Conservation (phyloP, 2,113 vertebrate species). For the Cathartes aura region DNA sequence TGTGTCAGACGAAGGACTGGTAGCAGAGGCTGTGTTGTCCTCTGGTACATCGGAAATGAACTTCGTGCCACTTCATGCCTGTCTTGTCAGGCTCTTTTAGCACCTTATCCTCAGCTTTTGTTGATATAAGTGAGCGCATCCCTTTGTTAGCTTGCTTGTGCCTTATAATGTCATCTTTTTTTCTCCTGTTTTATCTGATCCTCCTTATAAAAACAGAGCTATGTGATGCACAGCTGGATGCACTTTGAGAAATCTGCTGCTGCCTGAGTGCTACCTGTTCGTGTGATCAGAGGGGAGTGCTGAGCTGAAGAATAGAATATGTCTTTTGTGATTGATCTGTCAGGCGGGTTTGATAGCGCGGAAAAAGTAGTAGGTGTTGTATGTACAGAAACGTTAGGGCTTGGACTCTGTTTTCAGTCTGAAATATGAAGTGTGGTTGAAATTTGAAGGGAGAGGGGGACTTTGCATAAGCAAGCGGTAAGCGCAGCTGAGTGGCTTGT, state of each 20-base stretch:
- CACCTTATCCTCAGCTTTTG: background rate
- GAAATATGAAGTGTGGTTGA: conserved; percentile 57
- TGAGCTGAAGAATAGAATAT: conserved; percentile 55
- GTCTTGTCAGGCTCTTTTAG: background rate
- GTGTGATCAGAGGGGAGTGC: background rate
- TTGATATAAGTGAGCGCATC: background rate
- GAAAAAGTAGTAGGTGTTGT: conserved; percentile 67
- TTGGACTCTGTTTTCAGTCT: conserved; percentile 57
- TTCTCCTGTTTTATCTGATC: conserved; percentile 14
- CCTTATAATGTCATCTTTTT: background rate
- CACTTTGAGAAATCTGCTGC: conserved; percentile 26
- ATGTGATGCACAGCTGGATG: conserved; percentile 14
- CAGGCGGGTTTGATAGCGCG: conserved; percentile 32
- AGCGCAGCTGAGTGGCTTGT: background rate
- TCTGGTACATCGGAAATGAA: background rate
- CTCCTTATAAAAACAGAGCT: conserved; percentile 6
- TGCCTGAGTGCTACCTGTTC: conserved; percentile 40
- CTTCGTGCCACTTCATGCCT: background rate
- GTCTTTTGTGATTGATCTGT: conserved; percentile 66
- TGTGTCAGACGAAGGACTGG: background rate
- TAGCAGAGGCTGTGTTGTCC: background rate
- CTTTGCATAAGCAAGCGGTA: conserved; percentile 43
- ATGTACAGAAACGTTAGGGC: conserved; percentile 17
- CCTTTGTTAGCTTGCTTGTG: background rate
- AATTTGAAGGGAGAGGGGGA: conserved; percentile 41